Conservation (phyloP, 1,140 invertebrate species). For the Saxidomus purpurata region DNA sequence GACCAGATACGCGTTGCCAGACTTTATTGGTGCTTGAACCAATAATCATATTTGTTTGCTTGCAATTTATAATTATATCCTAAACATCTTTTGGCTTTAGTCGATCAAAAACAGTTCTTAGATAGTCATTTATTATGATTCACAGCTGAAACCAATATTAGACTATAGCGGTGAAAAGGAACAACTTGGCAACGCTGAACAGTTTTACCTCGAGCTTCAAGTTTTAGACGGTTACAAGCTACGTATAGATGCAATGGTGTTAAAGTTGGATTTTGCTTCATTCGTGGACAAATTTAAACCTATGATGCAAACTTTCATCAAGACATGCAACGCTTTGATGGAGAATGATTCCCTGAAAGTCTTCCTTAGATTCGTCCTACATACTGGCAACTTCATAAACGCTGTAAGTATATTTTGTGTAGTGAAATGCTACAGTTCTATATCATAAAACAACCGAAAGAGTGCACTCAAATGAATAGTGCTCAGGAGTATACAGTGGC, state of each 20-base stretch:
- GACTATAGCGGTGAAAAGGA: slow-evolving; percentile 79
- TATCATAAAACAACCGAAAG: too few species aligned
- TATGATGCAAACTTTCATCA: slow-evolving; percentile 96
- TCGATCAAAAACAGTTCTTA: too few species aligned
- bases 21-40: too few species aligned
- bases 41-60: too few species aligned
- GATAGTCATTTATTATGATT: too few species aligned
- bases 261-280: slow-evolving; percentile 97
- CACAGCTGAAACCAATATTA: slow-evolving; percentile 80
- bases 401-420: slow-evolving; percentile 80
- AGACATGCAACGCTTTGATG: slow-evolving; percentile 90
- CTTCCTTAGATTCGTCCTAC: slow-evolving; percentile 84
- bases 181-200: slow-evolving; percentile 83
- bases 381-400: slow-evolving; percentile 86
- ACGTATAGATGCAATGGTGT: slow-evolving; percentile 93
- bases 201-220: slow-evolving; percentile 81
- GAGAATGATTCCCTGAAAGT: slow-evolving; percentile 83
- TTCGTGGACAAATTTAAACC: slow-evolving; percentile 97
- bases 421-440: too few species aligned
- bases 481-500: too few species aligned
- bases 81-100: too few species aligned
- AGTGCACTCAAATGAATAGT: too few species aligned
- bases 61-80: too few species aligned
- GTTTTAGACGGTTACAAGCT: slow-evolving; percentile 92
- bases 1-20: too few species aligned